Base-by-base conservation (phyloP, 2,113 vertebrate genomes). In the Hystrix brachyura region DNA sequence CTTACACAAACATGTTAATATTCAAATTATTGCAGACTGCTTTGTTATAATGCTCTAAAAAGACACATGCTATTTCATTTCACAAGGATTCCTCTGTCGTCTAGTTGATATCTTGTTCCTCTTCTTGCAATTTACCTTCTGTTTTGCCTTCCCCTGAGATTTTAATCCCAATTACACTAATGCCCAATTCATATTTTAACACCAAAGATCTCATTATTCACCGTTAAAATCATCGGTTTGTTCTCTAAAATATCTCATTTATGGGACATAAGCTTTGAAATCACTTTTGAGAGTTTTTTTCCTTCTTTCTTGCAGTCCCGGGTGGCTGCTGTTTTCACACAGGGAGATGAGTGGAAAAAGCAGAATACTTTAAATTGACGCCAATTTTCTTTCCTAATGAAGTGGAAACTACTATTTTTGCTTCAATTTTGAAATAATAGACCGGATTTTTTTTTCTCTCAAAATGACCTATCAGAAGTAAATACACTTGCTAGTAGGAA, bases 351-450 rank as follows among this genome's bases (percentile, higher is more conserved):
- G 3, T 80, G 65, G 34, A 95, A 81, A 94, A 95, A 81, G 48
- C 21, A 64, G 25, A 90, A 38, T 34, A 89, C 51, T 84, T 90
- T 89, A 89, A 86, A 95, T 29, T 53, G 84, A 88, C 51, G 86
- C 48, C 38, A 96, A 87, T 91, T 34, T 89, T 95, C 43, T 87
- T 95, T 84, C 67, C 51, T 86, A 92, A 88, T 90, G 83, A 96
- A 84, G n/a, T 95, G 18, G 87, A 96, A 97, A 89, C 60, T 76
- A 84, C 62, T 64, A 69, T 93, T 62, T 57, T 48, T 59, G 43
- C 18, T 65, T 86, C 14, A 8, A 57, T 97, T 95, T 57, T 95
- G 32, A 95, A 97, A 94, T 69, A 96, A 96, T 6, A 85, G 60
- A 67, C 3, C 71, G 57, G 32, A 72, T 38, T 38, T 23, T 8